phyloP scores from a whole-genome alignment of 1,140 invertebrate species.

The Tribolium castaneum region DNA sequence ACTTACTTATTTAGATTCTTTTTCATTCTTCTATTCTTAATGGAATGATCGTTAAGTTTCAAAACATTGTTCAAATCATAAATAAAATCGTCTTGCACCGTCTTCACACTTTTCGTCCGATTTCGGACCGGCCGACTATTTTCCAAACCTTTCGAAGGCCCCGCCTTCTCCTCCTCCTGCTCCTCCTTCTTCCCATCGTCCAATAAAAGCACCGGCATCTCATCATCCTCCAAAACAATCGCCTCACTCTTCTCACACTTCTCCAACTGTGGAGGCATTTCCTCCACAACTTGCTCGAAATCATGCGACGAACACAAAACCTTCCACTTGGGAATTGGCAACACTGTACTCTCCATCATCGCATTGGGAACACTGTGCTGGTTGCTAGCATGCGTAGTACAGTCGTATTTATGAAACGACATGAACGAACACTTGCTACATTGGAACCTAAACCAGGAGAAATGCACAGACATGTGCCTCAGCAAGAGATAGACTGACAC shows the following conservation, averaged over 20 bases:
- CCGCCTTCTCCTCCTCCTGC: not conserved
- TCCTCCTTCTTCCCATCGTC: conserved; percentile 8
- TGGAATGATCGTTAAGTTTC: conserved; percentile 37
- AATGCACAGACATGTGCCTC: conserved; percentile 64
- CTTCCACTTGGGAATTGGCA: conserved; percentile 60
- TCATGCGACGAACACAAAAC: conserved; percentile 52
- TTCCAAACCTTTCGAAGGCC: not conserved
- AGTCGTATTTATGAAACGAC: conserved; percentile 62
- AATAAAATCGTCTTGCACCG: conserved; percentile 75
- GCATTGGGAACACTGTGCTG: conserved; percentile 60
- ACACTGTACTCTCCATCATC: conserved; percentile 56
- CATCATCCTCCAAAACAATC: conserved; percentile 33
- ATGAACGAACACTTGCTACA: conserved; percentile 64
- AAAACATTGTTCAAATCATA: conserved; percentile 68
- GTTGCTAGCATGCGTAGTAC: conserved; percentile 61
- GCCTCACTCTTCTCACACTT: conserved; percentile 2
- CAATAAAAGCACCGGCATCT: not conserved
- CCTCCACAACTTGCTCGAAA: conserved; percentile 35
- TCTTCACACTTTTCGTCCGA: conserved; percentile 66
- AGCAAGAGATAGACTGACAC: conserved; percentile 59
- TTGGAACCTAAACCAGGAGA: conserved; percentile 64
- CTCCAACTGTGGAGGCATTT: conserved; percentile 1
- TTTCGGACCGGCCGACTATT: conserved; percentile 70
- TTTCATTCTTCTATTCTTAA: conserved; percentile 10
- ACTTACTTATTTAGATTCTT: not conserved